Evolutionary conservation across 2,113 vertebrate species (phyloP).

Genomic region (Ciconia boyciana): DNA sequence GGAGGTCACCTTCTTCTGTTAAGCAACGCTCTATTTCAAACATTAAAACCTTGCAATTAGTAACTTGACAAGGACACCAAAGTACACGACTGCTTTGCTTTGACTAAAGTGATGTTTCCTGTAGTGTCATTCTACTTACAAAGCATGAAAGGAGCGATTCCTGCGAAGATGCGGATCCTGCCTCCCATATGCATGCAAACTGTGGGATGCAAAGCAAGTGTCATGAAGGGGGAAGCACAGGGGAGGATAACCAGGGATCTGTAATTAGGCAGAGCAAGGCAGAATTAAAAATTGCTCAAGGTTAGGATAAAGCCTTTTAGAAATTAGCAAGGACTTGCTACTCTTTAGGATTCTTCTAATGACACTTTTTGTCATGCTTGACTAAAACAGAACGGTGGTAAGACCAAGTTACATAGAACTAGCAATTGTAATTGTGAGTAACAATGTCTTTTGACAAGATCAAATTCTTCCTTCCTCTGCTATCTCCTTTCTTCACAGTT

Average conservation of each 20-base stretch:
- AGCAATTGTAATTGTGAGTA: neutral
- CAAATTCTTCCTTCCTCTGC: neutral
- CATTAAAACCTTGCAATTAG: constrained; percentile 28
- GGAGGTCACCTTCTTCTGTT: constrained; percentile 40
- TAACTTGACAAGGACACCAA: constrained; percentile 32
- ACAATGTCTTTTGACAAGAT: neutral
- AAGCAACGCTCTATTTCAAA: constrained; percentile 37
- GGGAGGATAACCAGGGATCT: neutral
- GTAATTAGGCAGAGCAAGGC: neutral
- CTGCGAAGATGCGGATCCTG: accelerated
- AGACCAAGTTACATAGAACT: neutral
- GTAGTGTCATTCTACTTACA: neutral
- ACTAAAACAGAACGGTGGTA: neutral
- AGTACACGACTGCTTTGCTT: neutral
- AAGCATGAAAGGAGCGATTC: neutral
- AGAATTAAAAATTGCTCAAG: neutral
- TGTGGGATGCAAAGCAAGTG: neutral
- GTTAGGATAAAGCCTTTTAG: neutral
- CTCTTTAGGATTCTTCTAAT: neutral
- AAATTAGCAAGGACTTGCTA: neutral
- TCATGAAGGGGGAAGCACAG: neutral
- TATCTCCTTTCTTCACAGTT: neutral
- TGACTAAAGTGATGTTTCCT: constrained; percentile 3
- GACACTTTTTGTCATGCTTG: neutral
- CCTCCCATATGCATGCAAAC: neutral